phyloP scores from a whole-genome alignment of 2,888 invertebrate genomes.

The Mongoloraphidia duomilia region DNA sequence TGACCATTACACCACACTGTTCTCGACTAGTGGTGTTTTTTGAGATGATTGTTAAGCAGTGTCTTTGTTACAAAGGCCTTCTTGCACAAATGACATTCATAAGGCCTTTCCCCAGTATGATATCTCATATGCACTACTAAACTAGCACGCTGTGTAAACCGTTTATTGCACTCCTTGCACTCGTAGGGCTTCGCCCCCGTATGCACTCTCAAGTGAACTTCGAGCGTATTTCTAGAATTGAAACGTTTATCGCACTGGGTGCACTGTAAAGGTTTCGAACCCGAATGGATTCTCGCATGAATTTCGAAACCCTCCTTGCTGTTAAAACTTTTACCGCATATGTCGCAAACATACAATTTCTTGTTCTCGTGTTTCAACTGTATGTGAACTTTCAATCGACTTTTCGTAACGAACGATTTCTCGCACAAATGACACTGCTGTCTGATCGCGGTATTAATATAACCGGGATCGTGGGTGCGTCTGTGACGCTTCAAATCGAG shows the following conservation, averaged over 20 bases:
- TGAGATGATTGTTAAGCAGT: conserved; percentile 6
- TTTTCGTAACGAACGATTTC: conserved; percentile 1
- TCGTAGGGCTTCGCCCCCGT: conserved; percentile 5
- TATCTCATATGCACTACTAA: conserved; percentile 13
- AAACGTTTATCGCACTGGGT: conserved; percentile 6
- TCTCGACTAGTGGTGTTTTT: background rate
- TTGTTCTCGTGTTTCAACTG: conserved; percentile 6
- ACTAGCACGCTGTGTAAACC: conserved; percentile 13
- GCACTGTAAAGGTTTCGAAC: conserved; percentile 17
- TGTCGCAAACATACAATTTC: conserved; percentile 11
- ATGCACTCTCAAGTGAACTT: conserved; percentile 6
- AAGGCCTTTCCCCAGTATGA: conserved; percentile 22
- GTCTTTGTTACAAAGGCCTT: conserved; percentile 7
- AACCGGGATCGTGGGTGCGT: conserved; percentile 12
- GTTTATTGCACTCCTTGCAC: conserved; percentile 8
- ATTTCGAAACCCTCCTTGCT: conserved; percentile 4
- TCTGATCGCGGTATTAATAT: conserved; percentile 6
- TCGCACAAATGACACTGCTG: conserved; percentile 11
- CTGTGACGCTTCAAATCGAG: conserved; percentile 27
- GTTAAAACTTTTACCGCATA: conserved; percentile 14
- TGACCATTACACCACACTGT: too few species aligned
- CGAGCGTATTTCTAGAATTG: background rate
- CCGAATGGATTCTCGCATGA: conserved; percentile 31
- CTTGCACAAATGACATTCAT: conserved; percentile 11
- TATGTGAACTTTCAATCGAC: background rate